Evolutionary conservation across 2,888 invertebrate species (phyloP).

Genomic region (Nephrotoma guestfalica): DNA sequence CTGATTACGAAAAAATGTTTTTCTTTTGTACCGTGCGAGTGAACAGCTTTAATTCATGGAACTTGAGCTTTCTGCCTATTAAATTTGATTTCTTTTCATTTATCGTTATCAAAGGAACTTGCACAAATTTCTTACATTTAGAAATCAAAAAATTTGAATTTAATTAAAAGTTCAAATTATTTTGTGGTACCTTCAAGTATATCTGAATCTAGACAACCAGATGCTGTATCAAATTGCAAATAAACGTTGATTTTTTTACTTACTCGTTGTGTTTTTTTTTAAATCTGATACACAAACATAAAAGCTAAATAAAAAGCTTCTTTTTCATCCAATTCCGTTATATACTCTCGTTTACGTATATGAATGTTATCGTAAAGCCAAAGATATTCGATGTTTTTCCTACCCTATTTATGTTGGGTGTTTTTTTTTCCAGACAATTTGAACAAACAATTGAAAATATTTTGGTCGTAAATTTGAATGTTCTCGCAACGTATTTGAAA

Average conservation of each 20-base stretch:
- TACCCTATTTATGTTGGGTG: not conserved
- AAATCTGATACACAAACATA: not conserved
- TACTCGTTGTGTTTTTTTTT: not conserved
- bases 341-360: no score
- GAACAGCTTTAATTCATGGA: no score
- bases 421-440: not conserved
- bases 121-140: no score
- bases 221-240: not conserved
- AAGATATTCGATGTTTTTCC: not conserved
- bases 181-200: no score
- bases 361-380: not conserved
- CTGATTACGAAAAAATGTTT: no score
- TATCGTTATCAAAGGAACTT: no score
- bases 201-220: not conserved
- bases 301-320: not conserved
- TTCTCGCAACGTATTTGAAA: not conserved
- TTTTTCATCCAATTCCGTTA: not conserved
- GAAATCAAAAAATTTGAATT: no score
- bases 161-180: no score
- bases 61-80: no score
- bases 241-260: not conserved
- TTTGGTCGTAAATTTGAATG: not conserved
- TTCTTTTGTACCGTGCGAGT: no score
- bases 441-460: not conserved
- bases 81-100: no score